Evolutionary conservation across 2,797 vertebrate species (phyloP), one percentile per base, ranked within the genome.

Genomic region (Pterois miles): DNA sequence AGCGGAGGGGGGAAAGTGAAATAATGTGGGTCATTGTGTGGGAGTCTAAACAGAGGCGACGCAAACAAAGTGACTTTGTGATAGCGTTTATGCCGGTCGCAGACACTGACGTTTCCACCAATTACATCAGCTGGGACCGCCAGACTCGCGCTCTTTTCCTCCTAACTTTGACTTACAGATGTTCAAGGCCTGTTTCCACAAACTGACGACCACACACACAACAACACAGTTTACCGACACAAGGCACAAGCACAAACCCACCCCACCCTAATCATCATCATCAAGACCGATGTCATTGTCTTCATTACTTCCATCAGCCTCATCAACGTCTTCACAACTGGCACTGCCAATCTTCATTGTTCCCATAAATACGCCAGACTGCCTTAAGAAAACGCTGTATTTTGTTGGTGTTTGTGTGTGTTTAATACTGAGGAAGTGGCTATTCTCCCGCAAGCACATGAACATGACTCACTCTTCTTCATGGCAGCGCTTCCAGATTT

Each of bases 401-500:
- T 81, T 81, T 85, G 65, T 76, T 82, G 40, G 22, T 65, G 78
- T 80, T 83, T 77, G 78, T 77, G 75, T 78, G 80, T 67, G 70
- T 76, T 81, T 81, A 75, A 84, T 76, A 84, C 76, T 84, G 86
- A 91, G 92, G 92, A 92, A 93, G 92, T 93, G 84, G 88, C 85
- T 84, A 78, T 87, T 91, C 83, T 91, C 89, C 91, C 91, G 89
- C 86, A 90, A 82, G 84, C 91, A 80, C 92, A 92, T 93, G 92
- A 92, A 84, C 71, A 84, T 93, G 92, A 93, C 88, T 94, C 92
- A 93, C 82, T 88, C 86, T 22, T 81, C 84, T 81, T 85, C 67
- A 80, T 76, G 72, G 80, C 88, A 71, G 54, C 2, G 65, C 73
- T 86, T 91, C 89, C 88, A 92, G 83, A 91, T 89, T 90, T 89